Base-by-base conservation (phyloP, 1,140 invertebrate species). In the Camponotus pennsylvanicus region DNA sequence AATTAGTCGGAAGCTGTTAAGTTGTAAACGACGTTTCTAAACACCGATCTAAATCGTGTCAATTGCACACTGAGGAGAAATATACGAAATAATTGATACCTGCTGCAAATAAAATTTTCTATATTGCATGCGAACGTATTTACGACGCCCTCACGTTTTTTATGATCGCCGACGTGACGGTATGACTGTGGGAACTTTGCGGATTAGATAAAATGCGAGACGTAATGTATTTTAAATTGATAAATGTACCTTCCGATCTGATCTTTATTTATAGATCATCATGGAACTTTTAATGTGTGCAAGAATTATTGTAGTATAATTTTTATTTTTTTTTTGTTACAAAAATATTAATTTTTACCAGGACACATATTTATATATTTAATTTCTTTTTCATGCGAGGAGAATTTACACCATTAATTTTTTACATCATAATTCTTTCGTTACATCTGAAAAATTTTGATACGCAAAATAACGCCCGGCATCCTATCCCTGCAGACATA, bases 1-100 rank as follows among this genome's bases (percentile, higher is more conserved):
- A 86, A 84, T 88, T 87, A 73, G 87, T 78, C 85, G 63, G 52
- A 86, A 88, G 80, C 63, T 64, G 89, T 91, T 90, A 91, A 91
- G 80, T 63, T 76, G 84, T 64, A 75, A 90, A 86, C 71, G 76
- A 84, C 27, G 27, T 27, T 27, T 83, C 45, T 59, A 64, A 73
- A 82, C 37, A 27, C 27, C 0, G 49, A 52, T 52, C 45, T 49
- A 52, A 18, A 52, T 52, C 49, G 15, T 52, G 66, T n/a, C 37
- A 40, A 27, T 27, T 40, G 37, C 52, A 52, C 78, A 59, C 6
- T 71, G 77, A 52, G 83, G 59, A 40, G 64, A 86, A 77, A 57
- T 67, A 82, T 63, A 87, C 49, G 42, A 5, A 45, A 89, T 89
- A 89, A 89, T 89, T 89, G 88, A 89, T 89, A 89, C 59, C 42